These are phyloP conservation scores for Acridotheres tristis DNA, from an alignment of 2,797 vertebrate genomes.

Conservation along the genomic window DNA sequence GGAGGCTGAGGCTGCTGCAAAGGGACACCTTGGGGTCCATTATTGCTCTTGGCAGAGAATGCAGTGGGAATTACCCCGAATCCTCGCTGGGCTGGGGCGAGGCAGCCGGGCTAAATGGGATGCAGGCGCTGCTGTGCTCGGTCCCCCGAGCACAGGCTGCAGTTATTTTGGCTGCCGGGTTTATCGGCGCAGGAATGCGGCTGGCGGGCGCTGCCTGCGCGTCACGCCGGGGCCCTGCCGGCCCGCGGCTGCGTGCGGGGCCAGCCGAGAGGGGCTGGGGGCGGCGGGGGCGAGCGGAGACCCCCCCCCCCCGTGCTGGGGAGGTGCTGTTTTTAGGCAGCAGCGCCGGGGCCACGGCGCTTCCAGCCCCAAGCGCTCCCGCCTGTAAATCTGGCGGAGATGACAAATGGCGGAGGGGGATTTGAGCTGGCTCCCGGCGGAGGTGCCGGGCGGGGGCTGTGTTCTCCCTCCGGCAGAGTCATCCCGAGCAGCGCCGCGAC, in stretches of 20 bases:
- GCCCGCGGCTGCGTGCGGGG: not conserved
- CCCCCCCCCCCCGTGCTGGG: not conserved
- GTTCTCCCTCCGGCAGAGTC: not conserved
- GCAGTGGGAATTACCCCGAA: not conserved
- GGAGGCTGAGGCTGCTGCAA: not conserved
- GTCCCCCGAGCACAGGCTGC: not conserved
- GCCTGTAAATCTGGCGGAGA: not conserved
- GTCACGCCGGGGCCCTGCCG: not conserved
- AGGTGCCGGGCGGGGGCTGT: not conserved
- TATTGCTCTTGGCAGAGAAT: fast-evolving
- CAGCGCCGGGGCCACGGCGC: not conserved
- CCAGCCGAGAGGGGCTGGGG: not conserved
- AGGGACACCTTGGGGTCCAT: not conserved
- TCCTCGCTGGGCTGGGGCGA: not conserved
- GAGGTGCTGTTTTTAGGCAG: not conserved
- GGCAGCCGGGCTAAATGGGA: not conserved
- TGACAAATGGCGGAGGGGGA: not conserved
- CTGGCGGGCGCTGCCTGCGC: not conserved
- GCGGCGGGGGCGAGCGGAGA: not conserved
- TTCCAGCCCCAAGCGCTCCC: not conserved
- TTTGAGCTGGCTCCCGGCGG: not conserved
- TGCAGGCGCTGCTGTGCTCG: not conserved
- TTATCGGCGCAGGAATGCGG: conserved; percentile 55
- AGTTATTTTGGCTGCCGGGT: conserved; percentile 42
- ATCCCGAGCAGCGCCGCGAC: fast-evolving